These are phyloP conservation scores for Hypolimnas misippus DNA, from an alignment of 2,888 invertebrate genomes.

Conservation along the genomic window DNA sequence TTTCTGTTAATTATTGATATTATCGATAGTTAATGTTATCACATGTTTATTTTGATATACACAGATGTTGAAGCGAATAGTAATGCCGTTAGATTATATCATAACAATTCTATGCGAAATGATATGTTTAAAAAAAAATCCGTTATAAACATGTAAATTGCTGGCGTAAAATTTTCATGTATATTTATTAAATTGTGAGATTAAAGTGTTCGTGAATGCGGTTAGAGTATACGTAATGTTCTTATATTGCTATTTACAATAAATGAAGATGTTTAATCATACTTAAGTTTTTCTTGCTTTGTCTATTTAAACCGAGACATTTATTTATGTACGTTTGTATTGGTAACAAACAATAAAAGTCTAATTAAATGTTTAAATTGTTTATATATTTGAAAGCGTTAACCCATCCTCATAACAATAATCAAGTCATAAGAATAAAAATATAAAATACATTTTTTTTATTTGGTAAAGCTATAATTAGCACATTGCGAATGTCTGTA, in stretches of 20 bases:
- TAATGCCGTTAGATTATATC: too few species aligned
- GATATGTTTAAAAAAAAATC: too few species aligned
- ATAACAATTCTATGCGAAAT: too few species aligned
- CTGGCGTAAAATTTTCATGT: neutral
- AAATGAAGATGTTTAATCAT: neutral
- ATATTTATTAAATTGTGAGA: neutral
- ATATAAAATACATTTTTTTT: neutral
- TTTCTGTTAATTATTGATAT: neutral
- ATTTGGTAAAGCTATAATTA: slow-evolving; percentile 8
- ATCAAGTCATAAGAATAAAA: neutral
- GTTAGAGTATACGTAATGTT: neutral
- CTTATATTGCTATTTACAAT: neutral
- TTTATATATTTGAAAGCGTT: neutral
- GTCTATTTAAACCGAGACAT: neutral
- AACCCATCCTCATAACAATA: slow-evolving; percentile 3
- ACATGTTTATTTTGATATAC: neutral
- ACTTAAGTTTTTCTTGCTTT: neutral
- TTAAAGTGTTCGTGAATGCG: neutral
- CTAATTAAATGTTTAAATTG: slow-evolving; percentile 7
- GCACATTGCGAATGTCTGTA: slow-evolving; percentile 5
- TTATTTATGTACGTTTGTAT: neutral
- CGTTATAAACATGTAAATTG: neutral
- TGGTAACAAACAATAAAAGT: slow-evolving; percentile 4
- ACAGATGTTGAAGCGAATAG: neutral
- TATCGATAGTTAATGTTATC: neutral